These are phyloP conservation scores for Poecilia latipinna DNA, from an alignment of 2,113 vertebrate species.

Conservation along the genomic window DNA sequence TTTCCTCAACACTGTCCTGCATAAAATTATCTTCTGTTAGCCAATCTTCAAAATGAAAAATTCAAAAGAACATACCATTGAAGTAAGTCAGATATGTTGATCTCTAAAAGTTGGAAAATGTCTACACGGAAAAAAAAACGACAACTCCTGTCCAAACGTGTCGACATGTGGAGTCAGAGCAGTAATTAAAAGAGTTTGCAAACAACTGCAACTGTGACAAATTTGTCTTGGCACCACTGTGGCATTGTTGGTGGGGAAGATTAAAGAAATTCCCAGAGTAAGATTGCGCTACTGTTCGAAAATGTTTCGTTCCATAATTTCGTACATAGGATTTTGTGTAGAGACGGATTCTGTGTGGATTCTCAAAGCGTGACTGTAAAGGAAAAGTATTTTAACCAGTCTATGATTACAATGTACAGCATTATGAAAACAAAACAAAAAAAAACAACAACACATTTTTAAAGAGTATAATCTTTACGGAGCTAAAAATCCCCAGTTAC, in stretches of 20 bases:
- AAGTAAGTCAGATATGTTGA: neutral
- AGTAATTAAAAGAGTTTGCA: neutral
- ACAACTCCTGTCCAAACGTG: neutral
- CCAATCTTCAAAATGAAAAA: neutral
- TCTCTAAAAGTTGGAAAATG: neutral
- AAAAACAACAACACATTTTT: neutral
- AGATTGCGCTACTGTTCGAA: neutral
- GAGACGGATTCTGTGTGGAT: neutral
- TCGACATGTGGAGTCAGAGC: neutral
- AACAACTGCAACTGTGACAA: neutral
- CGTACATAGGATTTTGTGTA: neutral
- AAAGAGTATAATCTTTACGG: neutral
- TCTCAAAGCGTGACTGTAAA: neutral
- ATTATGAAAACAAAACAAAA: neutral
- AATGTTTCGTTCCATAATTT: neutral
- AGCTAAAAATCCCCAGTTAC: slow-evolving; percentile 6
- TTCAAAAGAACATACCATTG: neutral
- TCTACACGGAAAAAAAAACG: neutral
- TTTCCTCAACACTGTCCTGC: neutral
- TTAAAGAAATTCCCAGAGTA: too few relatives aligned
- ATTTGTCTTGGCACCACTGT: neutral
- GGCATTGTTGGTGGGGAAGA: neutral
- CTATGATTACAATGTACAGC: neutral
- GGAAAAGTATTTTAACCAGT: neutral
- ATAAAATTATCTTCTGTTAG: neutral